phyloP scores from a whole-genome alignment of 2,797 vertebrate species.

The Varecia variegata region DNA sequence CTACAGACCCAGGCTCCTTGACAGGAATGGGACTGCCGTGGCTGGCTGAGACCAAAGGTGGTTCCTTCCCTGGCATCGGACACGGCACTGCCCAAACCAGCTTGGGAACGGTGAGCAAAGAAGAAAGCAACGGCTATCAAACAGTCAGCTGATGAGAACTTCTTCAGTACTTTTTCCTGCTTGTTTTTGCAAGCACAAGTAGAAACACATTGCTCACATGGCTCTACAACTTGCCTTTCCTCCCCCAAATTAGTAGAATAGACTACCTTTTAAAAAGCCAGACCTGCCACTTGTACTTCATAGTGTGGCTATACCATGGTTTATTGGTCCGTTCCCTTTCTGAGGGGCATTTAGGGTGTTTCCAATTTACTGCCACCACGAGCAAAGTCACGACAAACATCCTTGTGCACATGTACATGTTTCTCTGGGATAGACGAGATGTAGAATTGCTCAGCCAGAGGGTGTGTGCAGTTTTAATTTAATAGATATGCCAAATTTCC shows the following conservation, averaged over 20 bases:
- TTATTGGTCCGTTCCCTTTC: background rate
- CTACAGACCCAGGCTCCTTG: background rate
- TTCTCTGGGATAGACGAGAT: background rate
- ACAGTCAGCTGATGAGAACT: background rate
- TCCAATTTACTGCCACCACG: background rate
- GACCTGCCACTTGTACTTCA: background rate
- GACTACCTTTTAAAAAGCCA: background rate
- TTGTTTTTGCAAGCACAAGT: background rate
- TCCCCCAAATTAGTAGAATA: background rate
- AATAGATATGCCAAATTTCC: background rate
- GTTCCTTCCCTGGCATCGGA: background rate
- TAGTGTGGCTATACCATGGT: background rate
- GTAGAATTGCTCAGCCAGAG: background rate
- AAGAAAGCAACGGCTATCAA: background rate
- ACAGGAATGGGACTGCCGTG: background rate
- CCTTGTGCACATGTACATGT: fast-evolving
- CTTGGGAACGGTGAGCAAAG: background rate
- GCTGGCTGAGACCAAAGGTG: background rate
- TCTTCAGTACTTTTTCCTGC: background rate
- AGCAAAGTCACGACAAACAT: background rate
- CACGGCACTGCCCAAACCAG: background rate
- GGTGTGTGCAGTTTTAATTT: background rate
- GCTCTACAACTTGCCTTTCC: background rate
- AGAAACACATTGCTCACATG: no score
- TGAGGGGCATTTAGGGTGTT: background rate